These are phyloP conservation scores for Temnothorax nylanderi DNA, from an alignment of 1,140 invertebrate species.

Conservation along the genomic window DNA sequence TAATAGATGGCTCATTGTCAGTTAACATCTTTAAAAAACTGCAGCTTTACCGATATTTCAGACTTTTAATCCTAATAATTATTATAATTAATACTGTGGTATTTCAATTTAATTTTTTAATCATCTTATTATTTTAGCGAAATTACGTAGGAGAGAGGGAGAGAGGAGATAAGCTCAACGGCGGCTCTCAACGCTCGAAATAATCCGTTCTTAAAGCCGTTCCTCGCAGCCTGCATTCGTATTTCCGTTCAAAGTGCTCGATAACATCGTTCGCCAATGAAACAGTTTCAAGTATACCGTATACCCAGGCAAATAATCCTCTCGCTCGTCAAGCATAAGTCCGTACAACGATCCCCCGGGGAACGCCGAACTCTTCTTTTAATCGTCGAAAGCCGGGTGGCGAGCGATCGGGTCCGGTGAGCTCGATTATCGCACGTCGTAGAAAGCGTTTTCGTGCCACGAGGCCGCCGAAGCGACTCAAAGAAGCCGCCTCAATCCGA, in stretches of 20 bases:
- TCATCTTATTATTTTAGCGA: not conserved
- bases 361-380: not conserved
- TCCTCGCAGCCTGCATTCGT: not conserved
- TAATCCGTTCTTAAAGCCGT: not conserved
- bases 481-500: no score
- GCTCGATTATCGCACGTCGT: no score
- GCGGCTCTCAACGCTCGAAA: not conserved
- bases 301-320: not conserved
- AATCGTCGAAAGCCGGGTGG: slow-evolving; percentile 10
- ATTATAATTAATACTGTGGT: not conserved
- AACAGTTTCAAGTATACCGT: not conserved
- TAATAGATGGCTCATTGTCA: not conserved
- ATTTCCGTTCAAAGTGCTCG: not conserved
- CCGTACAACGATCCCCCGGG: not conserved
- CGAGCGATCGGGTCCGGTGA: not conserved
- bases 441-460: no score
- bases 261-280: not conserved
- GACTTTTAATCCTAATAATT: not conserved
- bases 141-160: not conserved
- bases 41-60: not conserved
- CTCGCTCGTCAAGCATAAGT: not conserved
- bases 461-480: no score
- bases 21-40: not conserved
- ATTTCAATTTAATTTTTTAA: slow-evolving; percentile 4
- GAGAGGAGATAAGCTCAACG: not conserved